These are phyloP conservation scores for Chloromyia formosa DNA, from an alignment of 2,888 invertebrate species.

Conservation along the genomic window DNA sequence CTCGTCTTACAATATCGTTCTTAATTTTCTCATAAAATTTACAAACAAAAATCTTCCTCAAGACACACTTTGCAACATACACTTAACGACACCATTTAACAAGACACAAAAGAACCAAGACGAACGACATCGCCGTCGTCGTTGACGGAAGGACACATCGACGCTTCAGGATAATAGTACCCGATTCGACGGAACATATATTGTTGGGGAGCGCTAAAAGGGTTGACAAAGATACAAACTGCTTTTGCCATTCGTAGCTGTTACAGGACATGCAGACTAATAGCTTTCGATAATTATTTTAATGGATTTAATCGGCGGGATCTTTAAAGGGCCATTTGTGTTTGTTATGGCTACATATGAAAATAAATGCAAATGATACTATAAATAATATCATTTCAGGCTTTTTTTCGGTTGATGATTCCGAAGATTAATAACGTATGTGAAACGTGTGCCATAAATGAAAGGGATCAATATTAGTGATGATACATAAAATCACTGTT, in stretches of 20 bases:
- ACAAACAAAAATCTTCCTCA: too few relatives aligned
- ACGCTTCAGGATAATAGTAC: conserved; percentile 37
- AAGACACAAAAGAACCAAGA: conserved; percentile 25
- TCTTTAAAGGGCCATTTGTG: conserved; percentile 47
- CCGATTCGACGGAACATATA: conserved; percentile 11
- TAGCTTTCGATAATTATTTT: conserved; percentile 45
- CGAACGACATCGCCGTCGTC: conserved; percentile 21
- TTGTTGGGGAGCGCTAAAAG: conserved; percentile 45
- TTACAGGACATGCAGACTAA: conserved; percentile 38
- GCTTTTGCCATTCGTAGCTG: conserved; percentile 13
- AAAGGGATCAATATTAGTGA: neutral
- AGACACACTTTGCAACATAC: neutral
- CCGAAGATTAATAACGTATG: conserved; percentile 20
- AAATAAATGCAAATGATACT: conserved; percentile 4
- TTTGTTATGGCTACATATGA: conserved; percentile 23
- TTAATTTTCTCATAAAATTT: too few relatives aligned
- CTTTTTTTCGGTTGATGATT: conserved; percentile 26
- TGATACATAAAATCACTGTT: neutral
- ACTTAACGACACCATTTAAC: neutral
- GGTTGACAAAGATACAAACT: conserved; percentile 47
- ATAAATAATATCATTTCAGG: conserved; percentile 14
- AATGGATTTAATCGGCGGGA: conserved; percentile 44
- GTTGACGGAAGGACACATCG: conserved; percentile 39
- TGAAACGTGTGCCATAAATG: neutral
- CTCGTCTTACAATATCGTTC: too few relatives aligned